Base-by-base conservation (phyloP, 1,140 invertebrate species). In the Anoplolepis gracilipes region DNA sequence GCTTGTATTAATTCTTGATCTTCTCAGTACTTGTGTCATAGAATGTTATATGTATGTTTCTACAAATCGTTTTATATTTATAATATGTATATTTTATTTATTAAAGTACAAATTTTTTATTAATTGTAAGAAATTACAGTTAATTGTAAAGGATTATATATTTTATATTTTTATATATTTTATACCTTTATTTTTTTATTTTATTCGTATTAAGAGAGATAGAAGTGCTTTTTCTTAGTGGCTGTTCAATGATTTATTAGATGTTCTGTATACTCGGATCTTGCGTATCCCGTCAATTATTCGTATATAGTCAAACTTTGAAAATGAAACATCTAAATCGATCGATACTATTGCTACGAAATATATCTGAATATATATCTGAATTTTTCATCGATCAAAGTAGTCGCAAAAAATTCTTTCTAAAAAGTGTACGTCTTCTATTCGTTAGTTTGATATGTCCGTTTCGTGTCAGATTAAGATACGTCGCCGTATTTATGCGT, bases 401-500 rank as follows among this genome's bases (percentile, higher is more conserved):
- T 22, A 28, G 3, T 65, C 16, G 16, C 25, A 39, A 30, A 39
- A 57, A 69, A 36, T 1, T 39, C 42, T 28, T 7, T 13, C 65
- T 1, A 67, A 25, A 70, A 28, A 16, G 25, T 30, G n/a, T 22
- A n/a, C 28, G 7, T 4, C 10, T 61, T 22, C 19, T 16, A 5
- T 39, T 64, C 49, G 46, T 19, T n/a, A 25, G 46, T 53, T 46
- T 70, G 67, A 53, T 46, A 70, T 19, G 46, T 46, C 22, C 49
- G 6, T 69, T 39, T 6, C 53, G 19, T 59, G 36, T 81, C 46
- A 39, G 25, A 81, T 59, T 8, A 55, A 72, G 78, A 82, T 61
- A 82, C 22, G 49, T 33, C 65, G 36, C 6, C 65, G 28, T 33
- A 42, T 72, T 53, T 53, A 39, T 13, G 69, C 46, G 46, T 19